These are phyloP conservation scores for Emberiza fucata DNA, from an alignment of 2,113 vertebrate genomes.

Conservation along the genomic window DNA sequence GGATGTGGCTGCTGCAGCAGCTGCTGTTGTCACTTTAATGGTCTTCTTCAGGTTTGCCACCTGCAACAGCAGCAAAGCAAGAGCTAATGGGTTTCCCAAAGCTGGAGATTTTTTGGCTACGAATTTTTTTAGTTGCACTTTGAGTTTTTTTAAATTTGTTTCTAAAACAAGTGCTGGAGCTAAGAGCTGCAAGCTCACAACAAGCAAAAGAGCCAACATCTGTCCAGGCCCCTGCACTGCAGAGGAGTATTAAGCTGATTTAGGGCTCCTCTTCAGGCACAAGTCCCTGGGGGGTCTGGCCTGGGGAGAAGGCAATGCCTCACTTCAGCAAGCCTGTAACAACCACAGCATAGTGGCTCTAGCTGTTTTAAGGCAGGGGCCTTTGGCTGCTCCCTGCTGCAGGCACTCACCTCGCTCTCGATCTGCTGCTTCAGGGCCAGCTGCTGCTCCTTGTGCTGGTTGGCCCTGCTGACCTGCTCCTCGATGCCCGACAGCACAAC, in stretches of 20 bases:
- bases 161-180: background rate
- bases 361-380: rapidly evolving
- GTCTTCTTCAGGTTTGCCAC: slow-evolving; percentile 97
- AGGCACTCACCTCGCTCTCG: slow-evolving; percentile 88
- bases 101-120: rapidly evolving
- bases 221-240: background rate
- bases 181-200: background rate
- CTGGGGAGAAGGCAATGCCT: background rate
- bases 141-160: background rate
- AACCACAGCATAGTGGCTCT: background rate
- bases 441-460: slow-evolving; percentile 94
- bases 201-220: background rate
- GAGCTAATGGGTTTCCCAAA: background rate
- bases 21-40: slow-evolving; percentile 91
- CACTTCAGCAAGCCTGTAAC: background rate
- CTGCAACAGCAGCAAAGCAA: slow-evolving; percentile 60
- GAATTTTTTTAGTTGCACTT: background rate
- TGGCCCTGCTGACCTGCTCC: slow-evolving; percentile 92
- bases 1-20: slow-evolving; percentile 88
- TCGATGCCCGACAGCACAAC: slow-evolving; percentile 92
- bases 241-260: background rate
- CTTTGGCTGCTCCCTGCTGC: background rate
- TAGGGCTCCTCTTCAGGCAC: background rate
- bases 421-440: slow-evolving; percentile 95
- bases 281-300: background rate